Conservation (phyloP, 2,113 vertebrate genomes). For the Scolopax mira region DNA sequence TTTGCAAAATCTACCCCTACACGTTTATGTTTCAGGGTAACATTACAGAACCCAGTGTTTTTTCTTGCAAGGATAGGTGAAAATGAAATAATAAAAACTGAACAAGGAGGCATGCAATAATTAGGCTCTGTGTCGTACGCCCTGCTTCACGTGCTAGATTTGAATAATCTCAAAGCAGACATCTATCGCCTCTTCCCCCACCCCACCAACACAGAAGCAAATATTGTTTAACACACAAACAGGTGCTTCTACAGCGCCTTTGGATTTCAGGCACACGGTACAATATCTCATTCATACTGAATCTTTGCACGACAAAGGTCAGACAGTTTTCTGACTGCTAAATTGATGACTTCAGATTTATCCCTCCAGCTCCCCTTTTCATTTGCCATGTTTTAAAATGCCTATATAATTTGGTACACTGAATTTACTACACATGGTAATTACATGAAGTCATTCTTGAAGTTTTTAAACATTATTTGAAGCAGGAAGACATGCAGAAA, state of each 20-base stretch:
- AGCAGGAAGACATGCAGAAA: slow-evolving; percentile 21
- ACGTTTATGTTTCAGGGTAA: neutral
- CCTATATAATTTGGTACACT: neutral
- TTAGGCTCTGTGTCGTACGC: neutral
- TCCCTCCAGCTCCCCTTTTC: neutral
- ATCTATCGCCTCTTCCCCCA: neutral
- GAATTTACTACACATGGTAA: neutral
- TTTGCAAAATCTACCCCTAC: neutral
- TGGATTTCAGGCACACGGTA: neutral
- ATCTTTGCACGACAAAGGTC: neutral
- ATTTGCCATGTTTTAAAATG: neutral
- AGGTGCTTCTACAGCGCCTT: neutral
- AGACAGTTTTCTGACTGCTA: neutral
- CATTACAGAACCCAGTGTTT: neutral
- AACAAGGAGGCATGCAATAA: neutral
- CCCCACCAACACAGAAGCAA: neutral
- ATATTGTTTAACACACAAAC: neutral
- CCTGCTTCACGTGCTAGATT: neutral
- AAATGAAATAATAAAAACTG: neutral
- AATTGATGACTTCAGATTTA: neutral
- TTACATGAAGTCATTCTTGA: neutral
- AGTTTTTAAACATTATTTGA: slow-evolving; percentile 40
- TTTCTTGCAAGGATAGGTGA: neutral
- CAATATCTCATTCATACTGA: neutral
- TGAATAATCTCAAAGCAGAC: neutral